Evolutionary conservation across 1,140 invertebrate genomes (phyloP).

Genomic region (Trichomalopsis sarcophagae): DNA sequence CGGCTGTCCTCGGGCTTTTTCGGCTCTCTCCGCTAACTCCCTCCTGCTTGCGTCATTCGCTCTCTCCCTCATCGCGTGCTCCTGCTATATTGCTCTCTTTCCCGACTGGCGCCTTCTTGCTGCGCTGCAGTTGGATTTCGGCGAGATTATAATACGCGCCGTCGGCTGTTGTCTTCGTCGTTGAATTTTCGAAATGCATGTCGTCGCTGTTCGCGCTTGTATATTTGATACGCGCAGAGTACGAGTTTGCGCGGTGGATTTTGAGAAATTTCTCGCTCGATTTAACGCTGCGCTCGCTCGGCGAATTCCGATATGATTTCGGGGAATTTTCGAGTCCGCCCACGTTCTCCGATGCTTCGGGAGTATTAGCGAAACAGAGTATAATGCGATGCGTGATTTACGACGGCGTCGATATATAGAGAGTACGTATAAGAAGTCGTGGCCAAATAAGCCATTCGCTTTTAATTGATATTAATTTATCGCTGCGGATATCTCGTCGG

Average conservation of each 20-base stretch:
- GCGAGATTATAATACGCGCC: not conserved
- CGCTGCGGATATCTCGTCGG: no score
- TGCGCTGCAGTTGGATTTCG: not conserved
- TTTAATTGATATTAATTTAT: not conserved
- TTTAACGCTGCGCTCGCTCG: not conserved
- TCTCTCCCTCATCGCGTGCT: not conserved
- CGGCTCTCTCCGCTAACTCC: conserved; percentile 49
- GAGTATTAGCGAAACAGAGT: not conserved
- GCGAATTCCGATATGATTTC: not conserved
- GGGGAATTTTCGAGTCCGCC: not conserved
- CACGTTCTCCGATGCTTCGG: not conserved
- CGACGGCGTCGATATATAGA: not conserved
- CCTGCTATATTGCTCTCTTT: not conserved
- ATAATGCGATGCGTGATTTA: not conserved
- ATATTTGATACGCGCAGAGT: no score
- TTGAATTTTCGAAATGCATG: not conserved
- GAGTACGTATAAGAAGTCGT: not conserved
- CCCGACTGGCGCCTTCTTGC: not conserved
- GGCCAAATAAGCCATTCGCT: no score
- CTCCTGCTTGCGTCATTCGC: conserved; percentile 46
- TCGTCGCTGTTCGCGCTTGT: not conserved
- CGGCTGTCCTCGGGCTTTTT: conserved; percentile 41
- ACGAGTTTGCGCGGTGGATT: not conserved
- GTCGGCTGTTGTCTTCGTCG: not conserved
- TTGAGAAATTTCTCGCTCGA: not conserved